phyloP scores from a whole-genome alignment of 2,888 invertebrate genomes.

The Nomada ruficornis region DNA sequence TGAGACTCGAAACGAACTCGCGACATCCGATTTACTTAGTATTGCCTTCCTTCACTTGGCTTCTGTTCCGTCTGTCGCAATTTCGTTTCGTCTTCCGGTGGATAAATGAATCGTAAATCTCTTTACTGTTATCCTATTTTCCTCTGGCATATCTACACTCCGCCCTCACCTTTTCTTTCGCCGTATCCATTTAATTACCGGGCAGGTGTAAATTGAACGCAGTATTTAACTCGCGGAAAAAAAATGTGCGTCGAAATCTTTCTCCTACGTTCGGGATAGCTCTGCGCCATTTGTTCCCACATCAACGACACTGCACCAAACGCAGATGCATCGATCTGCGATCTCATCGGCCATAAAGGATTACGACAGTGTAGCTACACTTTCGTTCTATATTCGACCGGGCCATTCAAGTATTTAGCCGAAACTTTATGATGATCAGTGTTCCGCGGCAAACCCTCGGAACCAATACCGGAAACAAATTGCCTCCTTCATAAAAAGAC shows the following conservation, averaged over 20 bases:
- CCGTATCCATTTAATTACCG: neutral
- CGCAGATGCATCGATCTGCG: too few relatives aligned
- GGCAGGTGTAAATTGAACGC: neutral
- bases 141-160: too few relatives aligned
- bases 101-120: constrained; percentile 37
- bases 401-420: constrained; percentile 27
- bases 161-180: neutral
- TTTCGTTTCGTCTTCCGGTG: constrained; percentile 27
- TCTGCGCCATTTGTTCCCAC: too few relatives aligned
- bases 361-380: neutral
- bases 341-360: neutral
- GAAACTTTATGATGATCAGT: constrained; percentile 32
- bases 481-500: too few relatives aligned
- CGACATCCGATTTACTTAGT: constrained; percentile 46
- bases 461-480: too few relatives aligned
- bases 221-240: too few relatives aligned
- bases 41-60: constrained; percentile 34
- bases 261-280: too few relatives aligned
- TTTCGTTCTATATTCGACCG: neutral
- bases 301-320: too few relatives aligned
- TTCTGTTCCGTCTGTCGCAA: constrained; percentile 27
- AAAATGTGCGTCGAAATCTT: too few relatives aligned
- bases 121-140: constrained; percentile 16
- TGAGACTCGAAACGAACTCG: constrained; percentile 41
- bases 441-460: too few relatives aligned